phyloP scores from a whole-genome alignment of 1,140 invertebrate genomes.

The Drosophila sproati region DNA sequence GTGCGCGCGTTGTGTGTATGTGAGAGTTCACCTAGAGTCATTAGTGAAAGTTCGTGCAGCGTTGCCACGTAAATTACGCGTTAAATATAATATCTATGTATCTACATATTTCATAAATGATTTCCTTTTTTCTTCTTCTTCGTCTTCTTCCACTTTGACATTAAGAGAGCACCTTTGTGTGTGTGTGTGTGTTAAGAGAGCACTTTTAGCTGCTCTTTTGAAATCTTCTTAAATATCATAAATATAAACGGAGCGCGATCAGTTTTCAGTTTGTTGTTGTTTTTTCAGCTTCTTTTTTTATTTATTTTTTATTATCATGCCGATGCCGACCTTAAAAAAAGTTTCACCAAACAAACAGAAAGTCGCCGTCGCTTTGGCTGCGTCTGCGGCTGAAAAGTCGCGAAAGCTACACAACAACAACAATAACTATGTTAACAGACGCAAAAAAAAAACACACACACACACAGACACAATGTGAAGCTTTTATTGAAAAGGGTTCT shows the following conservation, averaged over 20 bases:
- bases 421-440: constrained; percentile 40
- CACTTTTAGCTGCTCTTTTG: constrained; percentile 16
- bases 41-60: constrained; percentile 73
- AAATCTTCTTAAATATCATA: constrained; percentile 36
- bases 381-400: constrained; percentile 47
- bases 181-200: neutral
- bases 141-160: constrained; percentile 42
- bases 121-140: constrained; percentile 21
- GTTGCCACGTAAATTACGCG: constrained; percentile 72
- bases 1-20: constrained; percentile 7
- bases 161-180: constrained; percentile 31
- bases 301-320: constrained; percentile 61
- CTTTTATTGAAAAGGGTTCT: constrained; percentile 59
- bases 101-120: constrained; percentile 21
- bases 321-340: constrained; percentile 73
- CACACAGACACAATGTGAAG: constrained; percentile 1
- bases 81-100: constrained; percentile 37
- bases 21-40: constrained; percentile 72
- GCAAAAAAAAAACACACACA: constrained; percentile 34
- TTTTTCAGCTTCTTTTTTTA: constrained; percentile 28
- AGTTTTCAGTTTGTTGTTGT: constrained; percentile 36
- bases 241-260: constrained; percentile 13
- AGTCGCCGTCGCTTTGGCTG: constrained; percentile 55
- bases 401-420: constrained; percentile 64
- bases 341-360: constrained; percentile 80